A percentile compares a stretch with the other conserved stretches of the same genome.
These are phyloP conservation scores for Cephus pygmeus DNA, from an alignment of 2,888 invertebrate genomes.

Conservation along the genomic window DNA sequence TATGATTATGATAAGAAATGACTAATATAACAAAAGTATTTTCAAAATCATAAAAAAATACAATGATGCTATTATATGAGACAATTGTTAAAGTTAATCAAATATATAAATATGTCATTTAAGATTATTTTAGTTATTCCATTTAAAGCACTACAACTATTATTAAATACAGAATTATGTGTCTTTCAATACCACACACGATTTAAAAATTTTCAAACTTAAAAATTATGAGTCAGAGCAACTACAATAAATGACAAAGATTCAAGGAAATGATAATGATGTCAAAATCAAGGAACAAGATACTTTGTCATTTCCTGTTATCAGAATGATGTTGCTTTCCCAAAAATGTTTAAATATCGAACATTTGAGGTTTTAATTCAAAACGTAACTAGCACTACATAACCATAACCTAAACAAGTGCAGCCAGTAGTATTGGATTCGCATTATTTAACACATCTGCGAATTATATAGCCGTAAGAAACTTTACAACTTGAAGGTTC, in stretches of 20 bases:
- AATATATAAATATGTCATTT: neutral
- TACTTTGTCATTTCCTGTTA: neutral
- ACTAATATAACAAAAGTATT: neutral
- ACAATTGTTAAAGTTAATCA: neutral
- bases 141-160: neutral
- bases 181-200: no score
- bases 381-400: neutral
- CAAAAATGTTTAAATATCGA: neutral
- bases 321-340: neutral
- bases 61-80: no score
- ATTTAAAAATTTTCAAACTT: neutral
- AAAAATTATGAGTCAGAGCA: neutral
- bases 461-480: neutral
- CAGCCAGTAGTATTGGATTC: neutral
- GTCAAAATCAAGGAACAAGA: neutral
- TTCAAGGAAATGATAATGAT: neutral
- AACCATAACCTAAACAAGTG: neutral
- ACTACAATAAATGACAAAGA: neutral
- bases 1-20: neutral
- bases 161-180: no score
- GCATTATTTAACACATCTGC: neutral
- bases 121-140: neutral
- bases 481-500: neutral
- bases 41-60: neutral
- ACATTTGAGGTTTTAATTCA: neutral